Evolutionary conservation across 2,888 invertebrate species (phyloP), one percentile per base, ranked within the genome.

Genomic region (Matsumyia berberina): DNA sequence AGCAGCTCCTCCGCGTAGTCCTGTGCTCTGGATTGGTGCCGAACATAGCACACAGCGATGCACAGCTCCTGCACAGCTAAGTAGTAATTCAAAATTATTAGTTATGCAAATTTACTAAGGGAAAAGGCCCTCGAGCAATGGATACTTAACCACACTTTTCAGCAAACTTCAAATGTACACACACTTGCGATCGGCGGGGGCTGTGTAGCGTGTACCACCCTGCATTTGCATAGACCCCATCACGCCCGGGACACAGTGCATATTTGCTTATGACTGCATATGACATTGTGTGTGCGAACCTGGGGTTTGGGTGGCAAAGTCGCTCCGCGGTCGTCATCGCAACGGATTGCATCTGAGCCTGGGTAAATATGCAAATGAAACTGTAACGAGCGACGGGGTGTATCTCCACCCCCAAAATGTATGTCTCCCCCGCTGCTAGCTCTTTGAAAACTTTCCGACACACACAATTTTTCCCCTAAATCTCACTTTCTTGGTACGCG

Each of bases 141-240:
- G 85, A 85, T 85, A 76, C 85, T 80, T 85, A 85, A 85, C 80
- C 80, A 80, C 85, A 85, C 80, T 85, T 85, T 85, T 85, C 80
- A 85, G 80, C 80, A 85, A 85, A 85, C 74, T 85, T 85, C 44
- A 80, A 80, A 74, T 74, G 74, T 85, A 80, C 64, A 85, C 80
- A 79, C 62, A 67, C 79, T 73, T 66, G 64, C 39, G 77, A 82
- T 64, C 42, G 44, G 24, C 24, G 24, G 24, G 24, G 24, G 24
- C 42, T 49, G 11, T 31, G 11, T 29, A 19, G 19, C n/a, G 15
- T 24, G 24, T 12, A 11, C 24, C 17, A 4, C 24, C n/a, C 17
- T 60, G 31, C 57, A 55, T 44, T 74, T 74, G 66, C 72, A 66
- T 42, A 60, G n/a, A n/a, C 19, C n/a, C 53, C 39, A 37, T 44